Conservation (phyloP, 2,113 vertebrate species). For the Ictalurus punctatus region DNA sequence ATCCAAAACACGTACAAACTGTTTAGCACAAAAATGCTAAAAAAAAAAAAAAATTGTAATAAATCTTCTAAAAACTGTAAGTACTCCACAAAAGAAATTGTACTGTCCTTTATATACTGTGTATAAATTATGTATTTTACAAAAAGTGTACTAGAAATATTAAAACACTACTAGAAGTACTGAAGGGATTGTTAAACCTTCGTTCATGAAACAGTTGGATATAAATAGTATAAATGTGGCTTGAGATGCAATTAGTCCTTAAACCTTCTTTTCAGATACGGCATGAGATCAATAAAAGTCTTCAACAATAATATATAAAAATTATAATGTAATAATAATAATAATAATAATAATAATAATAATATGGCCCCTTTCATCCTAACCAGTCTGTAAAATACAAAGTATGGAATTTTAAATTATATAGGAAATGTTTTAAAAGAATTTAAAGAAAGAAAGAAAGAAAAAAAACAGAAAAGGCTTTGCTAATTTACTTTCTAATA, state of each 20-base stretch:
- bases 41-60: too few relatives aligned
- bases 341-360: too few relatives aligned
- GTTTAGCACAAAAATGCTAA: not conserved
- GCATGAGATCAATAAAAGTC: not conserved
- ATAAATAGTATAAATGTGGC: slow-evolving; percentile 27
- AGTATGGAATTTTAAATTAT: not conserved
- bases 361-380: not conserved
- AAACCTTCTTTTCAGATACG: not conserved
- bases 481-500: not conserved
- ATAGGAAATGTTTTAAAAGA: not conserved
- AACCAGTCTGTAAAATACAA: not conserved
- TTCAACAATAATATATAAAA: not conserved
- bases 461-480: not conserved
- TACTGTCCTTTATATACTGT: not conserved
- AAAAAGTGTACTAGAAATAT: not conserved
- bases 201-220: not conserved
- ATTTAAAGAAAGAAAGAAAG: not conserved
- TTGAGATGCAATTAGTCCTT: not conserved
- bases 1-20: slow-evolving; percentile 6
- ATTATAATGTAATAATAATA: too few relatives aligned
- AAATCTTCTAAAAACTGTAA: not conserved
- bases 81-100: not conserved
- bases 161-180: not conserved
- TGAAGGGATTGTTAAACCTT: slow-evolving; percentile 13
- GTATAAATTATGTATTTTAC: not conserved